Base-by-base conservation (phyloP, 2,888 invertebrate genomes). In the Tachina grossa region DNA sequence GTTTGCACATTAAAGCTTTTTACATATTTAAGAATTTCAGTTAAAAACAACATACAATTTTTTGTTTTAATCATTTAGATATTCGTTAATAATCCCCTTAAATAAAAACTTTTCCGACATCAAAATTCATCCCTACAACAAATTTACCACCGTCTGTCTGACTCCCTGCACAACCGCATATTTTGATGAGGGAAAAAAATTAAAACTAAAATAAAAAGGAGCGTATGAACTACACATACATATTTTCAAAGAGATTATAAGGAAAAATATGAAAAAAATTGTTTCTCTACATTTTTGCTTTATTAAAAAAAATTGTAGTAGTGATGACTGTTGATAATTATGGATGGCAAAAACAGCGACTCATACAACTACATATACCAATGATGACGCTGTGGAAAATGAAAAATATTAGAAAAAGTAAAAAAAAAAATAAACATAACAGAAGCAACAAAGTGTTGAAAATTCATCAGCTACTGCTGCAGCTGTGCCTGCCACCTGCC, bases 251-350 rank as follows among this genome's bases (percentile, higher is more conserved):
- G 45, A 43, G 39, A 31, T 31, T 16, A 49, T 47, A 57, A 43
- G 43, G 41, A 41, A 61, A 69, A 79, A 72, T 43, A 47, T 57
- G 59, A 63, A 47, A 53, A 66, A 61, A 57, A 61, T 10, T 53
- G 43, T 8, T 72, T 65, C 43, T 77, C 51, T 68, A 68, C 1
- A 3, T 19, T 47, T 59, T 16, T 13, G 39, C 6, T 31, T 31
- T 31, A 31, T 31, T 31, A 31, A 31, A 31, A 31, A n/a, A 69
- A 71, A 49, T 75, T 71, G 79, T 57, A n/a, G 59, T 53, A 66
- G 75, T 76, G 85, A 85, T 76, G 85, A 85, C 59, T 83, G 79
- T 77, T 83, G 83, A 83, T 85, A 79, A 83, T 85, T 61, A 79
- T 66, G 61, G 11, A 47, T 53, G 65, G 41, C 9, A 83, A 83